These are phyloP conservation scores for Tonatia bakeri DNA, from an alignment of 2,113 vertebrate genomes.

Conservation along the genomic window DNA sequence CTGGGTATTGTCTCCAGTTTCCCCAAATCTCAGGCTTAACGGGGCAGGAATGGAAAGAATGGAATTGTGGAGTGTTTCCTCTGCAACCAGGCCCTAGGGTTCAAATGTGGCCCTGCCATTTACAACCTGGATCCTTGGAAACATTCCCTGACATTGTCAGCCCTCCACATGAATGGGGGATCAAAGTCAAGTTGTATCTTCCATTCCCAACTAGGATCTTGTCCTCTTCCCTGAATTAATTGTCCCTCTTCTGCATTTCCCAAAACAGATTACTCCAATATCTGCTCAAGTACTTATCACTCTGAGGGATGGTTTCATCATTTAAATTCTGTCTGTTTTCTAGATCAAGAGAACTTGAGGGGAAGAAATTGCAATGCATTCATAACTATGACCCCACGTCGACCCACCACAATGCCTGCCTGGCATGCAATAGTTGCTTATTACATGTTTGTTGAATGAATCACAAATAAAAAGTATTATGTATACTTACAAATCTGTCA, in stretches of 20 bases:
- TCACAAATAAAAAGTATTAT: neutral
- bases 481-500: neutral
- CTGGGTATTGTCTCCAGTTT: neutral
- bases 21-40: neutral
- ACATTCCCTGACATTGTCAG: rapidly evolving
- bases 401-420: neutral
- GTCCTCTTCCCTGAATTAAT: neutral
- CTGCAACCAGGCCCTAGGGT: neutral
- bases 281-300: neutral
- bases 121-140: too few species aligned
- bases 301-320: neutral
- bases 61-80: neutral
- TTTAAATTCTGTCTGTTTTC: neutral
- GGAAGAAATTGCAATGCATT: neutral
- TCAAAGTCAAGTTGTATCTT: neutral
- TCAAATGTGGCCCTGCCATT: neutral
- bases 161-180: neutral
- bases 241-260: neutral
- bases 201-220: neutral
- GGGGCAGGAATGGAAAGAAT: neutral
- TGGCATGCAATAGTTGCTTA: neutral
- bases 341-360: neutral
- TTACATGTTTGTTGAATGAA: conserved; percentile 22
- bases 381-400: neutral
- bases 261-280: neutral